Conservation (phyloP, 92 coral and sea anemone species). For the Epizoanthus illoricatus region DNA sequence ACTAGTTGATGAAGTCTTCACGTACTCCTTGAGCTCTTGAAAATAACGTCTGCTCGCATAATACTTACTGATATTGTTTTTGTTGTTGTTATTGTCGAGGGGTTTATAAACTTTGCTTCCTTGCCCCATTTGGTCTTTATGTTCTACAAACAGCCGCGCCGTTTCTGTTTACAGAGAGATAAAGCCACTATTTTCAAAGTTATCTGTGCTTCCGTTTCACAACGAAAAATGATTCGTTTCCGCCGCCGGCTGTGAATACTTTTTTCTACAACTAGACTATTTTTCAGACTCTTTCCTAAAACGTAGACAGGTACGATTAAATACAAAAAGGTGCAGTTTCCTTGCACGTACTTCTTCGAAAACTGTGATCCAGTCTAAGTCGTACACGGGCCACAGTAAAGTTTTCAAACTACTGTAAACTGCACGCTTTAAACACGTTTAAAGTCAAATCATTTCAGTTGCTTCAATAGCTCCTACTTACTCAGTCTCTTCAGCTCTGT, state of each 20-base stretch:
- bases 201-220: conserved; percentile 30
- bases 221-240: conserved; percentile 20
- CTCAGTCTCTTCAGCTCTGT: no score
- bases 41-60: not conserved
- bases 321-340: conserved; percentile 9
- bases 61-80: not conserved
- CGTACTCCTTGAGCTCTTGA: not conserved
- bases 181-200: conserved; percentile 2
- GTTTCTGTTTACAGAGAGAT: conserved; percentile 35
- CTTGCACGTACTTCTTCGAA: not conserved
- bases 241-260: conserved; percentile 13
- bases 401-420: no score
- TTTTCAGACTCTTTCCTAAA: not conserved
- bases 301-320: conserved; percentile 6
- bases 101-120: conserved; percentile 12
- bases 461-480: no score
- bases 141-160: conserved; percentile 13
- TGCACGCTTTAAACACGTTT: no score
- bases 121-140: not conserved
- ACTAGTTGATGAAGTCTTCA: not conserved
- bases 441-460: no score
- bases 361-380: not conserved
- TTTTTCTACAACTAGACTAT: not conserved
- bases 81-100: conserved; percentile 2
- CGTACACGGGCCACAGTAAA: not conserved